A percentile compares a stretch with the other conserved stretches of the same genome.
Conservation (phyloP, 2,797 vertebrate genomes). For the Coendou prehensilis region DNA sequence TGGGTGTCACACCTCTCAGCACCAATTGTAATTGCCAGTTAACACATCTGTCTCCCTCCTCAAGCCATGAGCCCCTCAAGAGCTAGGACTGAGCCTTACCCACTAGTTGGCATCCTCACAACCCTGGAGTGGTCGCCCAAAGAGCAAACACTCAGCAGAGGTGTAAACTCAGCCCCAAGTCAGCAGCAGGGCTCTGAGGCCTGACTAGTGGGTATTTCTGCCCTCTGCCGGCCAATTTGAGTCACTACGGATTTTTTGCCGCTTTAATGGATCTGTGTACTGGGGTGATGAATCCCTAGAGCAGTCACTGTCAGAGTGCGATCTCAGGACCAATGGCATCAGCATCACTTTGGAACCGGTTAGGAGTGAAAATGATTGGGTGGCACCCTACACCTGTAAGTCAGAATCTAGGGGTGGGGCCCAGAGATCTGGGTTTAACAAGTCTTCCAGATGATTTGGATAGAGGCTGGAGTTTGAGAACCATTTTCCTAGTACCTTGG, state of each 20-base stretch:
- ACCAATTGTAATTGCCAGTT: background rate
- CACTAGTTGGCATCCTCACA: background rate
- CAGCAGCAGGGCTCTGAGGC: too few relatives aligned
- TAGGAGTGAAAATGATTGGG: background rate
- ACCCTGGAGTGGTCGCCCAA: background rate
- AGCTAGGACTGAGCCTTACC: background rate
- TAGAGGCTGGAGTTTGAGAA: background rate
- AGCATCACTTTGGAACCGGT: background rate
- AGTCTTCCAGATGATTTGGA: background rate
- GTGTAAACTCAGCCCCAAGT: background rate
- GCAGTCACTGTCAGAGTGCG: background rate
- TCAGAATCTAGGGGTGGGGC: background rate
- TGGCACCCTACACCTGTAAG: background rate
- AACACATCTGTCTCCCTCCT: background rate
- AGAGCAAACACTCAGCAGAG: background rate
- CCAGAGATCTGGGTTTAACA: background rate
- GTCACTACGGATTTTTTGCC: background rate
- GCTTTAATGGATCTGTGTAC: background rate
- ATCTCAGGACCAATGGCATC: background rate
- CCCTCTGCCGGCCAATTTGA: conserved; percentile 70
- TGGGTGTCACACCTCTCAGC: background rate
- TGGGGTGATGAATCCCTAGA: background rate
- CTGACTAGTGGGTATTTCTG: background rate
- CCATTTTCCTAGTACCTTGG: background rate
- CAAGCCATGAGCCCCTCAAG: too few relatives aligned